Evolutionary conservation across 2,797 vertebrate species (phyloP), one percentile per base, ranked within the genome.

Genomic region (Melopsittacus undulatus): DNA sequence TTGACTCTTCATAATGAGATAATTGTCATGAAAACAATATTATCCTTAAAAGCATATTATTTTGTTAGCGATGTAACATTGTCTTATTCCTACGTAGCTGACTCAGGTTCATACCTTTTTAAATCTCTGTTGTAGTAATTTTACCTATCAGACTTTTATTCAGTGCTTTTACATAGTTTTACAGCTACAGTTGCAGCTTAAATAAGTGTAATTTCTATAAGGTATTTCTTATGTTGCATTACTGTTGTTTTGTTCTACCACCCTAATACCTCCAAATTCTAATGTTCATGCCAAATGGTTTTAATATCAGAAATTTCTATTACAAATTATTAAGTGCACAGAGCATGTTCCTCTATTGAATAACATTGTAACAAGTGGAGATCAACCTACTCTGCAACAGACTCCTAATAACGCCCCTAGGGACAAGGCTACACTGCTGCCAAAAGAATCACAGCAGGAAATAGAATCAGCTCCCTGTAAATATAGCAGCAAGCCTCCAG

Each of bases 101-200:
- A 46, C 45, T 46, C 45, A 6, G 27, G 5, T 64, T 72, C 0
- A 0, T 32, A 81, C 5, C 5, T 49, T 78, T 66, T 46, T 1
- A 75, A 61, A 52, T 18, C 29, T 61, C 38, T 59, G 83, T 69
- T n/a, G 19, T 12, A 78, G 26, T 64, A 1, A 27, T 74, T 72
- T 69, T 76, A 61, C 16, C 69, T 45, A 54, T 21, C 13, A 70
- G 26, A 69, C 5, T 67, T 42, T 19, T 57, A 26, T 34, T 42
- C 0, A 12, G 4, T 24, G 22, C 18, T 83, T 85, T 64, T 36
- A 77, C 74, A 63, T 38, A 68, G 56, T 34, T 75, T 45, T 38
- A 61, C 26, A 56, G 30, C 14, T 84, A 14, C 11, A 63, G 14
- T 0, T 56, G 10, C 21, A 51, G 23, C 14, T 81, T 78, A 83